Evolutionary conservation across 2,797 vertebrate genomes (phyloP), one percentile per base, ranked within the genome.

Genomic region (Bucorvus abyssinicus): DNA sequence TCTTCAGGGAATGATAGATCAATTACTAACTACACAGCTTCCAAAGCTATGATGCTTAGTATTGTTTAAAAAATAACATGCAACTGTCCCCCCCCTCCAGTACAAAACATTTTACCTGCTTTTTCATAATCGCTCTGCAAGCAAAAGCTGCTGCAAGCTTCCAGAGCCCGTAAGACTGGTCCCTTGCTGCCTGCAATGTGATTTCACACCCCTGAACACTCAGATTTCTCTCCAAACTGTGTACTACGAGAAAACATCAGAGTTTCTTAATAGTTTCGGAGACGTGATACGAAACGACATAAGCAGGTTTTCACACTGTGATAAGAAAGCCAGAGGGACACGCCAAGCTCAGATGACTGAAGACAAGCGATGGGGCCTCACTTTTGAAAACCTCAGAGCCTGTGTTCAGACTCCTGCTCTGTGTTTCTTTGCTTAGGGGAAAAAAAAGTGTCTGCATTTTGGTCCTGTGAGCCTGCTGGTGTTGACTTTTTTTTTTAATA

Each of bases 11-110:
- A 68, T 86, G 44, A 96, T 91, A 97, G 90, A 97, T 95, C 96
- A 97, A 95, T 95, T 94, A 83, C 94, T 97, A 97, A 97, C 97
- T 97, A 95, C 90, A 97, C 68, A 97, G 90, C 57, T 90, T 89
- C 89, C 77, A 32, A 88, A 97, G 86, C 89, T 95, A 88, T 82
- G 74, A 95, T 84, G 77, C 83, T 97, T 76, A 83, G 42, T 38
- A 78, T 77, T 94, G 65, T 85, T 94, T 59, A 94, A 94, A 96
- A 97, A 93, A 87, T 65, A 87, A 75, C 20, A 79, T 91, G 70
- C 76, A 82, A 87, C 78, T 68, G 45, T 69, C 87, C 78, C 80
- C 59, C 60, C 40, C 38, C 57, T 29, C 71, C 85, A 89, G 84
- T 71, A 92, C 63, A 83, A 70, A 45, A 15, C 68, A n/a, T 96